phyloP scores from a whole-genome alignment of 92 coral and sea anemone species.

The Pocillopora grandis region DNA sequence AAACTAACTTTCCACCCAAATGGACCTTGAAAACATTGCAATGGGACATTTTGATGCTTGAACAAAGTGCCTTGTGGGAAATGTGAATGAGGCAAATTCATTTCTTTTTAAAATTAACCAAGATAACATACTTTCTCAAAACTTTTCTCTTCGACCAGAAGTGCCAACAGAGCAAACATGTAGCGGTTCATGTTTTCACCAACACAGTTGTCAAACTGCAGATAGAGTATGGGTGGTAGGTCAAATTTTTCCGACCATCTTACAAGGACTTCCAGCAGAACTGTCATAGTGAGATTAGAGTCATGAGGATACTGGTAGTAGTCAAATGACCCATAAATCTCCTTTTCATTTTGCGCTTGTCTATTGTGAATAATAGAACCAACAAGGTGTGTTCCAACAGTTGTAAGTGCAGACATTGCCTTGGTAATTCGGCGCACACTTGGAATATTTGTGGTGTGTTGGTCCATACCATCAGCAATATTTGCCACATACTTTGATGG shows the following conservation, averaged over 20 bases:
- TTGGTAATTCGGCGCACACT: slow-evolving; percentile 37
- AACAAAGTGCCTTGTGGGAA: neutral
- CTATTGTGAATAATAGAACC: slow-evolving; percentile 60
- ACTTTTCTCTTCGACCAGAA: slow-evolving; percentile 35
- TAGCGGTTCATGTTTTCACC: slow-evolving; percentile 54
- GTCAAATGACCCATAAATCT: slow-evolving; percentile 46
- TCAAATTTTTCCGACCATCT: slow-evolving; percentile 32
- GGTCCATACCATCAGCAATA: slow-evolving; percentile 55
- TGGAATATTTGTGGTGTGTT: slow-evolving; percentile 57
- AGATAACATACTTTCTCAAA: slow-evolving; percentile 52
- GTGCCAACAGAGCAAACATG: slow-evolving; percentile 26
- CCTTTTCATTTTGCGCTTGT: slow-evolving; percentile 32
- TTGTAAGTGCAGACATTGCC: slow-evolving; percentile 47
- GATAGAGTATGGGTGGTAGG: slow-evolving; percentile 52
- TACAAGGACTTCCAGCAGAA: slow-evolving; percentile 24
- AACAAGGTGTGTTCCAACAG: slow-evolving; percentile 60
- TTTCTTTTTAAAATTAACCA: neutral
- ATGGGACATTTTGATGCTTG: neutral
- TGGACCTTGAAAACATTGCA: no score
- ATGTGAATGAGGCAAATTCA: neutral
- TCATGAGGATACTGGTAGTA: slow-evolving; percentile 58
- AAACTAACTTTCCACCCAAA: neutral
- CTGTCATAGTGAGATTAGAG: slow-evolving; percentile 39
- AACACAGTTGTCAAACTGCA: slow-evolving; percentile 64
- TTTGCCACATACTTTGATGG: slow-evolving; percentile 54